Evolutionary conservation across 2,113 vertebrate species (phyloP).

Genomic region (Myrmecophaga tridactyla): DNA sequence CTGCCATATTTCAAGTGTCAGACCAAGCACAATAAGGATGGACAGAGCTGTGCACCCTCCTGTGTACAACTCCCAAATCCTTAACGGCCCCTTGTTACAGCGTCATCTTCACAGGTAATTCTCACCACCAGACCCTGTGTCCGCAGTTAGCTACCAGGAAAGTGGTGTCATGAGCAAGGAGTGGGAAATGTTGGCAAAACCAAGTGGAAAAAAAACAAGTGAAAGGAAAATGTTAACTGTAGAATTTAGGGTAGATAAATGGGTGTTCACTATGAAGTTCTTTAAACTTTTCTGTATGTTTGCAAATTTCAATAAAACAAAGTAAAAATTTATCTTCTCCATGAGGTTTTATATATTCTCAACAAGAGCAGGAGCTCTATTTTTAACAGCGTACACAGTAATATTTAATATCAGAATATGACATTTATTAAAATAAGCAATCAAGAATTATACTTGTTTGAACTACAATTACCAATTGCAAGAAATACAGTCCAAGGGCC

Average conservation of each 20-base stretch:
- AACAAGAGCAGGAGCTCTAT: not conserved
- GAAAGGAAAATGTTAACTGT: not conserved
- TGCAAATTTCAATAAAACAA: not conserved
- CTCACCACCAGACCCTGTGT: rapidly evolving
- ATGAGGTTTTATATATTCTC: not conserved
- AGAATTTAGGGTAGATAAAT: not conserved
- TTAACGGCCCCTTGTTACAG: not conserved
- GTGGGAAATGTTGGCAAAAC: not conserved
- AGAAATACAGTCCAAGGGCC: not conserved
- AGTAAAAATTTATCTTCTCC: not conserved
- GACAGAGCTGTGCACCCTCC: rapidly evolving
- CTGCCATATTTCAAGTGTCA: not conserved
- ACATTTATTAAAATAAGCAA: not conserved
- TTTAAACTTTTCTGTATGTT: not conserved
- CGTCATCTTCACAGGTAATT: rapidly evolving
- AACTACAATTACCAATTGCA: not conserved
- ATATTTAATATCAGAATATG: not conserved
- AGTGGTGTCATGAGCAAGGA: rapidly evolving
- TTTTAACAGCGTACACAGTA: not conserved
- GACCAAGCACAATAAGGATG: rapidly evolving
- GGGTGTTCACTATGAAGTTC: not conserved
- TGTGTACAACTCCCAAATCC: rapidly evolving
- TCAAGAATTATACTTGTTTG: not conserved
- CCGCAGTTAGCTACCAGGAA: not conserved
- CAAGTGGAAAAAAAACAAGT: rapidly evolving